Evolutionary conservation across 2,888 invertebrate species (phyloP), one percentile per base, ranked within the genome.

Genomic region (Bugula neritina): DNA sequence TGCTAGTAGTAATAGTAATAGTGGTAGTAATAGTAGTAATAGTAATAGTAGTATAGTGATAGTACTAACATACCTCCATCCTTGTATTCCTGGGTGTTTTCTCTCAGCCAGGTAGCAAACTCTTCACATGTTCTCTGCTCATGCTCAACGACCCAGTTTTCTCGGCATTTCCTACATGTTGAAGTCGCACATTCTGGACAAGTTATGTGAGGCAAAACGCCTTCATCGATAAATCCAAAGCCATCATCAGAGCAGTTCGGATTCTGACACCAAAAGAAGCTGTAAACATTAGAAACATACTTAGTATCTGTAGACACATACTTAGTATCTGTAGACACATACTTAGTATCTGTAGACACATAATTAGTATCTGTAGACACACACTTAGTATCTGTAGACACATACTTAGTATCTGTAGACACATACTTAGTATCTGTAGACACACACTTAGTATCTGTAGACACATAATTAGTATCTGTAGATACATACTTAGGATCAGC

Each of bases 211-310:
- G n/a, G 27, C 27, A 29, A 13, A 25, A 25, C 27, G 10, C 63
- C 17, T 13, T 63, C 63, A 63, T 63, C 63, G 5, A 63, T 27
- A 31, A 63, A 63, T 31, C 63, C 63, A 31, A 25, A 63, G 13
- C 63, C 63, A 63, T 63, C 63, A 3, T 29, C 63, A 13, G 31
- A 25, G 27, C 63, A 63, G 2, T 31, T 31, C 17, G 5, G 31
- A n/a, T 63, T 63, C 3, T 21, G 63, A 34, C 63, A 63, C 63
- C 63, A 63, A n/a, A 31, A 31, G 63, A 63, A 63, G 23, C 57
- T 57, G 57, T n/a, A 57, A 21, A 52, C 21, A 17, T n/a, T 17
- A 43, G 43, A 43, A 5, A 5, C 43, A 43, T 43, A 43, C 10
- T n/a, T n/a, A n/a, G n/a, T n/a, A n/a, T n/a, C n/a, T n/a, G n/a